Base-by-base conservation (phyloP, 2,888 invertebrate genomes). In the Cybosia mesomella region DNA sequence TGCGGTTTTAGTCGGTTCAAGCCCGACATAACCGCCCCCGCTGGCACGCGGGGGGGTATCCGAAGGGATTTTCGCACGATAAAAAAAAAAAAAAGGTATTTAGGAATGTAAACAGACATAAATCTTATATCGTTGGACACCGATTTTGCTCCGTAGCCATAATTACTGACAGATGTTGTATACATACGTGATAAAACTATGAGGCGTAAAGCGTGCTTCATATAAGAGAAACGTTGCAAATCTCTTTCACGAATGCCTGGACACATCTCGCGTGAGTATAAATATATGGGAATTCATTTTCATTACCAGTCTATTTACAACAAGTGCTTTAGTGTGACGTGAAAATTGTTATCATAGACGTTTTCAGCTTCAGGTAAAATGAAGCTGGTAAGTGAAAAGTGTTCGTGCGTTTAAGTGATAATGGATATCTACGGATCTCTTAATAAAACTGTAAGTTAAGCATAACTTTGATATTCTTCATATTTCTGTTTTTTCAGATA, bases 211-310 rank as follows among this genome's bases (percentile, higher is more conserved):
- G 71, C 75, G 73, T 73, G 70, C 65, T 73, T 72, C 67, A 28
- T 18, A 22, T 32, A 82, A 83, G 93, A 93, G 94, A 94, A 94
- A 94, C 89, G 86, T 85, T 84, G 85, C 85, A 85, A 88, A 91
- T 90, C 89, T 93, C 90, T 91, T 91, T 93, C 94, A 94, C 94
- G 92, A 93, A 92, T 94, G 93, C 93, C 88, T 94, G 92, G 87
- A 85, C 89, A 91, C 89, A 84, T 77, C 84, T 91, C 81, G 93
- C 94, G 92, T 94, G 94, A 88, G 83, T 95, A 95, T 95, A 95
- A 94, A 94, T 94, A 87, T 92, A 94, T 92, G 92, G 94, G 94
- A 92, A 94, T 95, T 94, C 93, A 91, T 88, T 95, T 94, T 95
- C 94, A 94, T 93, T 94, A 92, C 88, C 90, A 95, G 93, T 95